Percentiles rank a stretch among this genome's conserved stretches.
phyloP scores from a whole-genome alignment of 2,888 invertebrate species.

The Hemicrepidius hirtus region DNA sequence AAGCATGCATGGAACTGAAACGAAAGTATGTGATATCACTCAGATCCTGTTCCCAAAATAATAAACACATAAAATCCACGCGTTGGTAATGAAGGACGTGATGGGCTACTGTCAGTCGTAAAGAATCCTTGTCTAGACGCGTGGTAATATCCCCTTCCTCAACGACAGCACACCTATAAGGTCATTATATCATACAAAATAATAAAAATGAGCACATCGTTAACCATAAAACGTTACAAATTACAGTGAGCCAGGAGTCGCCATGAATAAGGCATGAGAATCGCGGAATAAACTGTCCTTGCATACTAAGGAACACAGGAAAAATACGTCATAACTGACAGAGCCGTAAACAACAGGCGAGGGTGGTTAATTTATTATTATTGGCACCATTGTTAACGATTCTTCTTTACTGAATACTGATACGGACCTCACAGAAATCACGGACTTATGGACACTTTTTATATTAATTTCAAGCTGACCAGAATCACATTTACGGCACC shows the following conservation, averaged over 20 bases:
- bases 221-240: slow-evolving; percentile 69
- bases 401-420: slow-evolving; percentile 67
- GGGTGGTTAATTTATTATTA: slow-evolving; percentile 71
- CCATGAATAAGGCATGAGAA: slow-evolving; percentile 69
- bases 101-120: slow-evolving; percentile 51
- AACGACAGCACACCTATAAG: slow-evolving; percentile 58
- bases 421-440: slow-evolving; percentile 67
- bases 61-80: slow-evolving; percentile 49
- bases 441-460: slow-evolving; percentile 38
- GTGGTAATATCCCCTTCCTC: slow-evolving; percentile 56
- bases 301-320: slow-evolving; percentile 63
- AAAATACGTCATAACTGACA: slow-evolving; percentile 66
- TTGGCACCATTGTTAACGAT: slow-evolving; percentile 71
- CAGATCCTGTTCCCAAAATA: slow-evolving; percentile 49
- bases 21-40: slow-evolving; percentile 41
- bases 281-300: slow-evolving; percentile 63
- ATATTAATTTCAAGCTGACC: slow-evolving; percentile 51
- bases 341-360: slow-evolving; percentile 62
- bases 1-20: slow-evolving; percentile 26
- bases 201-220: slow-evolving; percentile 66
- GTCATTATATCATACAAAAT: slow-evolving; percentile 64
- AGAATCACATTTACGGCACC: slow-evolving; percentile 41
- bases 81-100: slow-evolving; percentile 53
- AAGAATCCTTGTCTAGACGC: slow-evolving; percentile 59
- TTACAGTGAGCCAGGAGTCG: slow-evolving; percentile 66